These are phyloP conservation scores for Syngnathoides biaculeatus DNA, from an alignment of 2,113 vertebrate species.

Conservation along the genomic window DNA sequence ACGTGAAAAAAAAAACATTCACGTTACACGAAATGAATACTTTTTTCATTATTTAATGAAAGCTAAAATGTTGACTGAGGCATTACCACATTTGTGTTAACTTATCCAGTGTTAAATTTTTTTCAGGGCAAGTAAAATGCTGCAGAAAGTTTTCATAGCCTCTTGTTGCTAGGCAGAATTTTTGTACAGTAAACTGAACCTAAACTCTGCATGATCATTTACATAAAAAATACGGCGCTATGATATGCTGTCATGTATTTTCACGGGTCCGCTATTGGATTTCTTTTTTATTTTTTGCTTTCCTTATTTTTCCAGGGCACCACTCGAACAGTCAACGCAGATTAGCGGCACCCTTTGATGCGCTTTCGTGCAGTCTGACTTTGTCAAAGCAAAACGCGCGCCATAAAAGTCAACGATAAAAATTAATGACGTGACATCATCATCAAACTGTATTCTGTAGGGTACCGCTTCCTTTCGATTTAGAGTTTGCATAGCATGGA, in stretches of 20 bases:
- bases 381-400: conserved; percentile 40
- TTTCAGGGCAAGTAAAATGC: no score
- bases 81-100: no score
- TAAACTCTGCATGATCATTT: neutral
- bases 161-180: neutral
- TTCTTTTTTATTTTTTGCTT: neutral
- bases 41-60: no score
- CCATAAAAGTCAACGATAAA: conserved; percentile 53
- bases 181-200: neutral
- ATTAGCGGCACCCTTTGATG: conserved; percentile 61
- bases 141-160: neutral
- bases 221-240: neutral
- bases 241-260: no score
- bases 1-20: no score
- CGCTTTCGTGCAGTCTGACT: conserved; percentile 46
- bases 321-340: conserved; percentile 38
- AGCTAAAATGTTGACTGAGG: no score
- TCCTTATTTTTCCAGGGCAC: neutral
- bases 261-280: no score
- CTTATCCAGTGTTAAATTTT: no score
- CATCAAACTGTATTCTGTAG: conserved; percentile 50
- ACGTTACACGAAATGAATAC: no score
- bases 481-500: conserved; percentile 8
- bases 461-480: conserved; percentile 38
- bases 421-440: conserved; percentile 60